These are phyloP conservation scores for Yasuhikotakia modesta DNA, from an alignment of 2,797 vertebrate genomes.

Conservation along the genomic window DNA sequence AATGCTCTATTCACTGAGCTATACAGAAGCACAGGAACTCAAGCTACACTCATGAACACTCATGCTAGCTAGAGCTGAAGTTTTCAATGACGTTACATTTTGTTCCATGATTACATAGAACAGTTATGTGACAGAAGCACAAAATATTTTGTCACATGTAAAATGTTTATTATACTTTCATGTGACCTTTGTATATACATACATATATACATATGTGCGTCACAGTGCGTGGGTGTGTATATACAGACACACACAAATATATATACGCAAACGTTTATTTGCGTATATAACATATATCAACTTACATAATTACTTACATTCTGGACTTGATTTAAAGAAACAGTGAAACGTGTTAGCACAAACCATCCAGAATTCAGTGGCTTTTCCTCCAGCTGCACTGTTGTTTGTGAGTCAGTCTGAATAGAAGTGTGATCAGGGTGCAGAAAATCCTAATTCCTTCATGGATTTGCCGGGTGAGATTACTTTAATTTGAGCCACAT, in stretches of 20 bases:
- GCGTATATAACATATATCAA: too few species aligned
- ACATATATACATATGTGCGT: too few species aligned
- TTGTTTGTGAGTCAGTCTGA: neutral
- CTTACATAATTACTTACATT: too few species aligned
- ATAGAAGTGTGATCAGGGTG: slow-evolving; percentile 58
- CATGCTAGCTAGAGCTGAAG: neutral
- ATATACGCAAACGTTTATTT: too few species aligned
- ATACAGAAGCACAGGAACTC: too few species aligned
- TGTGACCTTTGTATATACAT: neutral
- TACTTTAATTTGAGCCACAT: slow-evolving; percentile 70
- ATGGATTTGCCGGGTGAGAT: slow-evolving; percentile 67
- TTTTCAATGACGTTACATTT: neutral
- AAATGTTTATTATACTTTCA: neutral
- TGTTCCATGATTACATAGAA: neutral
- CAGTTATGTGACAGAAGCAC: neutral
- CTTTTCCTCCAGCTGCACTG: neutral
- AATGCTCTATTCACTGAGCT: too few species aligned
- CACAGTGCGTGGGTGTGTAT: too few species aligned
- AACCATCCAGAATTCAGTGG: neutral
- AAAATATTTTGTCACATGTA: neutral
- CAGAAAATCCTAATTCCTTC: slow-evolving; percentile 69
- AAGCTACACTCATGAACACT: neutral
- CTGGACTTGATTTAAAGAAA: neutral
- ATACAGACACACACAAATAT: too few species aligned
- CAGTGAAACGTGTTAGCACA: neutral